Evolutionary conservation across 2,888 invertebrate genomes (phyloP), one percentile per base, ranked within the genome.

Genomic region (Tubiluchus corallicola): DNA sequence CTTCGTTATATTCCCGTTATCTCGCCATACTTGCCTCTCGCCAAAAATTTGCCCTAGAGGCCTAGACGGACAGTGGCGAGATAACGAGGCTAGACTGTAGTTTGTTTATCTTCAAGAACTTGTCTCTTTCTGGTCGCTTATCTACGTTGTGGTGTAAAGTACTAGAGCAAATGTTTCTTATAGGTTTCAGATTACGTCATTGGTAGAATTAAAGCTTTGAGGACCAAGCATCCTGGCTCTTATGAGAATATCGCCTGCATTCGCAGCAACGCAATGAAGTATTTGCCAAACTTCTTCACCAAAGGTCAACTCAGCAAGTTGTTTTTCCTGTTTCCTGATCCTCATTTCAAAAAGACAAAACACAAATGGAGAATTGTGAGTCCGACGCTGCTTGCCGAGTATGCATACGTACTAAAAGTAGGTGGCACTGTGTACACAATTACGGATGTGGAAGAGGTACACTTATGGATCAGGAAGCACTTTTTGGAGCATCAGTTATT

Each of bases 321-420:
- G 80, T 98, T 99, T 65, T 96, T 99, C 65, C 69, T 99, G 16
- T 98, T 92, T 65, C 98, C 98, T 18, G 98, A 98, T 69, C 98
- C 98, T 20, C 98, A 99, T 68, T 99, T 99, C 64, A 99, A 98
- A 64, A 88, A 81, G 59, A 79, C 90, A 1, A 98, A 98, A 67
- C 92, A 96, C 61, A 98, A 98, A 65, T 98, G 98, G 98, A 73
- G 98, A 48, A 98, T 99, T 49, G 87, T 99, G 50, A 96, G 87
- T 61, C 76, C 80, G 54, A 79, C 80, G 54, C 68, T 96, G 21
- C 68, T 99, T 17, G 84, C 94, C 2, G 98, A 98, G 67, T 99
- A 98, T 71, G 96, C 96, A 0, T 98, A 87, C 69, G 77, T 90
- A 38, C 68, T 98, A 46, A 73, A 74, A 45, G 77, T 79, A 60